Percentiles rank a stretch among this genome's conserved stretches.
phyloP scores from a whole-genome alignment of 2,888 invertebrate species.

The Ectropis crepuscularia region DNA sequence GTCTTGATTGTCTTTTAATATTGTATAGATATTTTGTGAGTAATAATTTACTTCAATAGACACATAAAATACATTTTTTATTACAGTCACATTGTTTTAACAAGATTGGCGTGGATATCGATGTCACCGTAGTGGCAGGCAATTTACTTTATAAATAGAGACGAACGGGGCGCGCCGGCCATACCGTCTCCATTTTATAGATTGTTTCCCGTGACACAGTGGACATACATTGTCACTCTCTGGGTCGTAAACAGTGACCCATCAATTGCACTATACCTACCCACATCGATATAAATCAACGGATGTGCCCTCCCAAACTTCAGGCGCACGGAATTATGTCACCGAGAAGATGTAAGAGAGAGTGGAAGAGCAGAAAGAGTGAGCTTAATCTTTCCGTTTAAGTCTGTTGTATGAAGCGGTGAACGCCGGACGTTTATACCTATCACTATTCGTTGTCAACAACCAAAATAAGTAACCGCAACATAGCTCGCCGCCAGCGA shows the following conservation, averaged over 20 bases:
- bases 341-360: too few species aligned
- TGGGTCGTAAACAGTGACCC: constrained; percentile 29
- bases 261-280: background rate
- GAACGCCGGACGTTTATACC: too few species aligned
- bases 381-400: too few species aligned
- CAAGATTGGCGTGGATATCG: constrained; percentile 69
- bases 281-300: too few species aligned
- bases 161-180: constrained; percentile 70
- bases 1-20: background rate
- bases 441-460: too few species aligned
- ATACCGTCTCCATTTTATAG: constrained; percentile 74
- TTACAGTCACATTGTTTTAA: constrained; percentile 58
- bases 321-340: too few species aligned
- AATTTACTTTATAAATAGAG: constrained; percentile 81
- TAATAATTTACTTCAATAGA: background rate
- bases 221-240: constrained; percentile 41
- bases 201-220: constrained; percentile 58
- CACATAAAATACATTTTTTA: constrained; percentile 32
- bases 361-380: too few species aligned
- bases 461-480: too few species aligned
- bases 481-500: too few species aligned
- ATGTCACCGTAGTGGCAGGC: constrained; percentile 68
- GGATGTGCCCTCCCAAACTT: too few species aligned
- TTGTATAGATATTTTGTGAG: constrained; percentile 28
- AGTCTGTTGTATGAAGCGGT: too few species aligned